phyloP scores from a whole-genome alignment of 2,113 vertebrate genomes.

The Oostethus manadensis region DNA sequence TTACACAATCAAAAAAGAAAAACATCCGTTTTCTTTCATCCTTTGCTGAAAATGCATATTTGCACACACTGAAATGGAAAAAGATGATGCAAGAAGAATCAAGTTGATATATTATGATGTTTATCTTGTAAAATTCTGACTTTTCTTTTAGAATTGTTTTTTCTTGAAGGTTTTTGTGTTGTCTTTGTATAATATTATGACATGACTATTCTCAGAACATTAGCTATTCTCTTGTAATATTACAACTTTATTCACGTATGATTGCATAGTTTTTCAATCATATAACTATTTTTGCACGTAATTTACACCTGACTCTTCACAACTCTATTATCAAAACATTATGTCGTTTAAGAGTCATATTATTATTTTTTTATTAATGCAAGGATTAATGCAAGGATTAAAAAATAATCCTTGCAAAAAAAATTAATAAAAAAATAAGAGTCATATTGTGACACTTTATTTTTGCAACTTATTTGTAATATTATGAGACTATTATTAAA shows the following conservation, averaged over 20 bases:
- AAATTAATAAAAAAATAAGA: no score
- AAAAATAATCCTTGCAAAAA: no score
- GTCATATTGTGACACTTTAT: no score
- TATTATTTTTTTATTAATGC: no score
- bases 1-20: slow-evolving; percentile 19
- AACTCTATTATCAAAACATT: no score
- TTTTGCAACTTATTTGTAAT: no score
- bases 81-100: background rate
- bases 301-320: no score
- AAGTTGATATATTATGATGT: no score
- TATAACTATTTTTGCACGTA: no score
- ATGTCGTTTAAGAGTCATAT: no score
- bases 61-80: background rate
- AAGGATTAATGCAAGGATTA: no score
- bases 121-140: background rate
- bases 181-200: background rate
- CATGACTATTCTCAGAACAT: background rate
- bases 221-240: background rate
- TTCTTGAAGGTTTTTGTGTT: background rate
- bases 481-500: no score
- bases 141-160: background rate
- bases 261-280: background rate
- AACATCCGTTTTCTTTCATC: background rate
- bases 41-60: background rate
- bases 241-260: background rate